A percentile compares a stretch with the other conserved stretches of the same genome.
Evolutionary conservation across 2,888 invertebrate genomes (phyloP).

Genomic region (Lasioglossum marginatum): DNA sequence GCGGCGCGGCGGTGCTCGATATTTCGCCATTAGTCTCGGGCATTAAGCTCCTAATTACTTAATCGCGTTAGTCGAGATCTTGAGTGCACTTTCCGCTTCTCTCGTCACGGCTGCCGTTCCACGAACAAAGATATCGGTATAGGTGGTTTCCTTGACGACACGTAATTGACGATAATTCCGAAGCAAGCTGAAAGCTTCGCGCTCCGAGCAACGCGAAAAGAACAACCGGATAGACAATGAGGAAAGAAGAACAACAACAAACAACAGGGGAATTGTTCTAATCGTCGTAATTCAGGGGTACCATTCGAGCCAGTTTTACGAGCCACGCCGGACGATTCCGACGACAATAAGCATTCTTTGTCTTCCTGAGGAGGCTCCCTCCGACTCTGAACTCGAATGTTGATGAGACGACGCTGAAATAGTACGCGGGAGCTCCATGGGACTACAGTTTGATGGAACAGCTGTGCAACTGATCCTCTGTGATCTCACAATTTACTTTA

Average conservation of each 20-base stretch:
- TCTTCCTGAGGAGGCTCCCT: not conserved
- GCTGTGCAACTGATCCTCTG: not conserved
- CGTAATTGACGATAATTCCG: constrained; percentile 53
- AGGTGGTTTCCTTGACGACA: constrained; percentile 37
- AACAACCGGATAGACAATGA: not conserved
- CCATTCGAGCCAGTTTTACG: constrained; percentile 32
- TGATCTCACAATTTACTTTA: not conserved
- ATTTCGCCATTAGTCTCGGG: constrained; percentile 72
- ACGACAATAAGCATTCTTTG: not conserved
- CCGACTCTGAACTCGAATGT: not conserved
- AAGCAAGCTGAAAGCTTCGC: constrained; percentile 11
- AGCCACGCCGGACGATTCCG: not conserved
- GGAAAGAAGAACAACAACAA: constrained; percentile 18
- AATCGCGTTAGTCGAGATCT: constrained; percentile 65
- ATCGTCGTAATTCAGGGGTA: constrained; percentile 42
- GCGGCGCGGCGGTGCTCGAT: constrained; percentile 38
- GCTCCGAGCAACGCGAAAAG: constrained; percentile 1
- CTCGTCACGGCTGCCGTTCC: constrained; percentile 59
- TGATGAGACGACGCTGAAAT: not conserved
- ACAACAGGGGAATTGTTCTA: constrained; percentile 44
- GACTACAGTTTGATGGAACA: not conserved
- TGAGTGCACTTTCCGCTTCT: constrained; percentile 63
- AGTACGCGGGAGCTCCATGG: not conserved
- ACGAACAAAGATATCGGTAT: constrained; percentile 35
- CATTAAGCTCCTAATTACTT: constrained; percentile 70